Base-by-base conservation (phyloP, 2,113 vertebrate genomes). In the Helogale parvula region DNA sequence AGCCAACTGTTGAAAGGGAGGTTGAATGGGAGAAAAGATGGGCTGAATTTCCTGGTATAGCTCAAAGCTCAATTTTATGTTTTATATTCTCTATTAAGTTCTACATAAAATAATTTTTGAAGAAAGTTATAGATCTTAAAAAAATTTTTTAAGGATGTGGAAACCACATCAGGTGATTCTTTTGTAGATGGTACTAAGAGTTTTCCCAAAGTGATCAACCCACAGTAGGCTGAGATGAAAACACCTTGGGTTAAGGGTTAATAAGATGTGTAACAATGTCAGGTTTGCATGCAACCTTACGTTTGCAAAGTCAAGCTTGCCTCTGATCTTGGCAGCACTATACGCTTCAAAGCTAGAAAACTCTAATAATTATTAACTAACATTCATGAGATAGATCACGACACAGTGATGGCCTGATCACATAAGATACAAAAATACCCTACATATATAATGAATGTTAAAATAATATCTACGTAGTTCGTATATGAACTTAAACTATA, bases 1-100 rank as follows among this genome's bases (percentile, higher is more conserved):
- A 72, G 17, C 33, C 9, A 0, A 47, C 54, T 23, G 0, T 5
- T 54, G 25, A 65, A 13, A 29, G 8, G 0, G 17, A n/a, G 13
- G 35, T 3, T 8, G 9, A 29, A 45, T 52, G 54, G 9, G 13
- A 41, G 10, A 41, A 65, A 72, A 5, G 47, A 71, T 27, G 52
- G 16, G 1, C 19, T 4, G 25, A 54, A 47, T 2, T 27, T 68
- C 15, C 63, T 25, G 33, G 21, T 29, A 2, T 12, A 88, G 38
- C 27, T 81, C 29, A 90, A 25, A 54, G 19, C 35, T 93, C n/a
- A 17, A 33, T 35, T 50, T 79, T 57, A 88, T 8, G 0, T 50
- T 68, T 90, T 52, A 72, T 1, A 27, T 38, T 81, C 1, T 60
- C 38, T 38, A 5, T 4, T 81, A 77, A 79, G 9, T 69, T 88